Evolutionary conservation across 1,140 invertebrate species (phyloP), one percentile per base, ranked within the genome.

Genomic region (Carcinoscorpius rotundicauda): DNA sequence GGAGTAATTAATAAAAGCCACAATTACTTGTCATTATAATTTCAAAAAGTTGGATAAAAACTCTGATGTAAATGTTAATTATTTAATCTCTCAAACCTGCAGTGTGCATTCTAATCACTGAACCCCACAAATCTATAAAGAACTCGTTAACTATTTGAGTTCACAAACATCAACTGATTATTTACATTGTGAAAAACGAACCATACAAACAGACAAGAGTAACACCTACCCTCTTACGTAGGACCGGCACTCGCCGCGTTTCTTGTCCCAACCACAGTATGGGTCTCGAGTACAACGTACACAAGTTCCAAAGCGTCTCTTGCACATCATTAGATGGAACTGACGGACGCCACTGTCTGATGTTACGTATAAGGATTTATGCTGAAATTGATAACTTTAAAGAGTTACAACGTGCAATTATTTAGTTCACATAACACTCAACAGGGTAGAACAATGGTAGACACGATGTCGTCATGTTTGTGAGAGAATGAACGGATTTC

Each of bases 211-310:
- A 61, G 11, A 5, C 51, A 9, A 9, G n/a, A 29, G 5, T 10
- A 9, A 49, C 67, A 79, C 78, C 81, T 81, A 89, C 87, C 88
- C 89, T 65, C 86, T 84, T 71, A 83, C 79, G 72, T 91, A 92
- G 9, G 89, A 86, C 71, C 86, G 84, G 78, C 91, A 93, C 52
- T 84, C 84, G 65, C 85, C 86, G n/a, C 83, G 82, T 66, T 92
- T 88, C 70, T 88, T 85, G 73, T 93, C 89, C 91, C 91, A 93
- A 10, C 90, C 91, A 74, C 91, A 93, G 75, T 93, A 93, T 0
- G 90, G 91, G 79, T 93, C 91, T 70, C 86, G 84, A 49, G 91
- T 87, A 77, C 90, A 93, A 49, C 88, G 82, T 63, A 91, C 82
- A 75, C 91, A 93, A 74, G 86, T 91, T 78, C 91, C 88, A 77